These are phyloP conservation scores for Dreissena polymorpha DNA, from an alignment of 1,140 invertebrate genomes.

Conservation along the genomic window DNA sequence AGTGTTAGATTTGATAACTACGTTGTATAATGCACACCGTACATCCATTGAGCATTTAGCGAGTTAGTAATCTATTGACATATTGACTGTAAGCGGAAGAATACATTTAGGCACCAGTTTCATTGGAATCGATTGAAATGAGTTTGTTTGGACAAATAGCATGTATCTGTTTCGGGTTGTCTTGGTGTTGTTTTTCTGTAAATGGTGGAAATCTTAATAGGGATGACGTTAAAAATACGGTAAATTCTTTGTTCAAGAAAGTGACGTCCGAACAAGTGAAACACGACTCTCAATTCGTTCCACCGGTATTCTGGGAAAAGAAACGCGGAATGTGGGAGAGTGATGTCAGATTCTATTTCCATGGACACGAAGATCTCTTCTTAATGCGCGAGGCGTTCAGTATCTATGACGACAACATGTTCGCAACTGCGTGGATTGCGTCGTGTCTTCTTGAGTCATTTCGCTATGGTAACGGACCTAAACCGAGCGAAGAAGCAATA, in stretches of 20 bases:
- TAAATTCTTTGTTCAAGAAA: constrained; percentile 56
- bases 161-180: too few relatives aligned
- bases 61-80: too few relatives aligned
- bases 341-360: constrained; percentile 72
- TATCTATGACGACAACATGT: constrained; percentile 77
- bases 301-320: constrained; percentile 65
- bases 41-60: too few relatives aligned
- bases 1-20: too few relatives aligned
- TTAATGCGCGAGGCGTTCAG: constrained; percentile 64
- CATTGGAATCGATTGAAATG: too few relatives aligned
- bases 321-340: constrained; percentile 70
- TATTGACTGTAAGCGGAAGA: too few relatives aligned
- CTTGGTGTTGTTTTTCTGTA: too few relatives aligned
- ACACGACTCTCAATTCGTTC: constrained; percentile 56
- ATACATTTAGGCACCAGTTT: too few relatives aligned
- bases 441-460: constrained; percentile 66
- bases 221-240: constrained; percentile 28
- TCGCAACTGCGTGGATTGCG: constrained; percentile 75
- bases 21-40: too few relatives aligned
- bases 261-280: constrained; percentile 61
- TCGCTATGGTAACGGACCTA: constrained; percentile 68
- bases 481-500: constrained; percentile 63
- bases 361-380: constrained; percentile 65
- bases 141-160: too few relatives aligned
- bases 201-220: too few relatives aligned